Evolutionary conservation across 2,888 invertebrate species (phyloP).

Genomic region (Troides oblongomaculatus): DNA sequence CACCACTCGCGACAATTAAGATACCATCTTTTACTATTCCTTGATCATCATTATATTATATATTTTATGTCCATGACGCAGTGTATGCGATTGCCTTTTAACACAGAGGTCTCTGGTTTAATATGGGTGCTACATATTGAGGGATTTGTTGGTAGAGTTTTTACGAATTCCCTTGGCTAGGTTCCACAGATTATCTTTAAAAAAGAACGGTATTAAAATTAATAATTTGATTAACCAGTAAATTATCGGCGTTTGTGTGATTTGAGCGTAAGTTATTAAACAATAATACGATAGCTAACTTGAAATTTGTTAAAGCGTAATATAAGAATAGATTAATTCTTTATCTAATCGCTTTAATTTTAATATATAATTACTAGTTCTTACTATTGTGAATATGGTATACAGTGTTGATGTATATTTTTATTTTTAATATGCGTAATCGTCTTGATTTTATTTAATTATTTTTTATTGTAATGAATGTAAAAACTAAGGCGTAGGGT

Average conservation of each 20-base stretch:
- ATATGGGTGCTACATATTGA: no score
- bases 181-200: no score
- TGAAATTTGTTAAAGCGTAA: conserved; percentile 40
- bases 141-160: no score
- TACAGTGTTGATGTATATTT: conserved; percentile 62
- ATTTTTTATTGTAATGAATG: no score
- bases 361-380: conserved; percentile 45
- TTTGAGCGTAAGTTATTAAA: not conserved
- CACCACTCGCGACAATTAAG: not conserved
- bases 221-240: not conserved
- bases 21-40: not conserved
- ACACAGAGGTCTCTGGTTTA: no score
- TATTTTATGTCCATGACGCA: no score
- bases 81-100: no score
- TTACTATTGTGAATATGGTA: conserved; percentile 56
- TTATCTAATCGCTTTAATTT: conserved; percentile 62
- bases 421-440: conserved; percentile 33
- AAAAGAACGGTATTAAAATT: not conserved
- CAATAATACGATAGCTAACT: conserved; percentile 14
- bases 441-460: no score
- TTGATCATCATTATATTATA: not conserved
- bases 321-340: conserved; percentile 35
- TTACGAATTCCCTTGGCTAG: no score
- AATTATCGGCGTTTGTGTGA: not conserved
- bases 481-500: no score